phyloP scores from a whole-genome alignment of 2,797 vertebrate genomes.

The Megalops cyprinoides region DNA sequence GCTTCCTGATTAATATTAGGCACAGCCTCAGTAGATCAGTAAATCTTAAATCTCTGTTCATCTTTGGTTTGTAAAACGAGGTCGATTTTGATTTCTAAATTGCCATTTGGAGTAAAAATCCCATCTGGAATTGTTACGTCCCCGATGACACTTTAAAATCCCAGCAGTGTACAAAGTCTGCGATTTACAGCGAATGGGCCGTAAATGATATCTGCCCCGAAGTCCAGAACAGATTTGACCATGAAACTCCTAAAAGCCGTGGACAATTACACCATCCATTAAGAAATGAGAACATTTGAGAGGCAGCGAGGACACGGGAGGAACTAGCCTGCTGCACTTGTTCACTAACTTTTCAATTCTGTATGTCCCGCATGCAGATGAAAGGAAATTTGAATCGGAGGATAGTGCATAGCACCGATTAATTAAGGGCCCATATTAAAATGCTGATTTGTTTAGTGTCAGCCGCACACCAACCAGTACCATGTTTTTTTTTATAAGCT shows the following conservation, averaged over 20 bases:
- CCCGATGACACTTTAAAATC: not conserved
- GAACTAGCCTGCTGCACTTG: slow-evolving; percentile 31
- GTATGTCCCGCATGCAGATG: slow-evolving; percentile 39
- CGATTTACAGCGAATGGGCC: not conserved
- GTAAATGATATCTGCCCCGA: slow-evolving; percentile 31
- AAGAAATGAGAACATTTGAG: slow-evolving; percentile 62
- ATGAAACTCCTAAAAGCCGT: slow-evolving; percentile 67
- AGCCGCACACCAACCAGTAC: slow-evolving; percentile 56
- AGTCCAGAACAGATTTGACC: slow-evolving; percentile 64
- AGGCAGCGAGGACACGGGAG: slow-evolving; percentile 45
- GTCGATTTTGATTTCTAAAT: slow-evolving; percentile 65
- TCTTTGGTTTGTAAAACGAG: slow-evolving; percentile 65
- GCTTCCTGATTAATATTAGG: too few relatives aligned
- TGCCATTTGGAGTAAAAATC: slow-evolving; percentile 63
- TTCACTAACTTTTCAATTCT: not conserved
- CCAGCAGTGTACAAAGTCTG: not conserved
- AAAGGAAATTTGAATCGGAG: slow-evolving; percentile 55
- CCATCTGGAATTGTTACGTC: slow-evolving; percentile 48
- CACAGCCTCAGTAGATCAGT: too few relatives aligned
- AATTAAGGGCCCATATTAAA: slow-evolving; percentile 67
- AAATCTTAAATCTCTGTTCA: too few relatives aligned
- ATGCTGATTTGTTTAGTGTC: slow-evolving; percentile 65
- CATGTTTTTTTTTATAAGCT: slow-evolving; percentile 65
- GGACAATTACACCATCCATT: slow-evolving; percentile 71
- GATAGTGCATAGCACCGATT: slow-evolving; percentile 68